A percentile compares a stretch with the other conserved stretches of the same genome.
phyloP scores from a whole-genome alignment of 2,797 vertebrate genomes.

The Chloroceryle amazona region DNA sequence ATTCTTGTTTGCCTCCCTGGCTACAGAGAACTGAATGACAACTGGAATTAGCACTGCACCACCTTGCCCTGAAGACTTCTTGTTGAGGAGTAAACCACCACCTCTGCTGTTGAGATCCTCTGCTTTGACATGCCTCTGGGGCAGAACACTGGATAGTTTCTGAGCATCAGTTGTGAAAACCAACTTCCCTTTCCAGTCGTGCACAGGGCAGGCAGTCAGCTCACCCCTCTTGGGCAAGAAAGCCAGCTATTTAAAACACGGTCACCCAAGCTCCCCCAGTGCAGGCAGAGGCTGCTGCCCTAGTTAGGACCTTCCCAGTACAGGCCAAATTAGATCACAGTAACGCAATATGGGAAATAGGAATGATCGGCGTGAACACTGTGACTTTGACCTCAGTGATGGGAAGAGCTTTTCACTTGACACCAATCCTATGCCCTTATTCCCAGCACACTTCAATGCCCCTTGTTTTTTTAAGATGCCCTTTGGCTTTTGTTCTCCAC shows the following conservation, averaged over 20 bases:
- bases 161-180: background rate
- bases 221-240: background rate
- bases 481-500: background rate
- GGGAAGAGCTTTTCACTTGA: background rate
- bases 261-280: fast-evolving
- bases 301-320: background rate
- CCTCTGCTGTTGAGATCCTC: background rate
- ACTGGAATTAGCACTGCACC: background rate
- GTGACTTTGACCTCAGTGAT: background rate
- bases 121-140: background rate
- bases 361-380: background rate
- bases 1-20: background rate
- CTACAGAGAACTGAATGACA: background rate
- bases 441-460: background rate
- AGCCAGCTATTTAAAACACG: background rate
- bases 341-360: fast-evolving
- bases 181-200: background rate
- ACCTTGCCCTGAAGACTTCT: background rate
- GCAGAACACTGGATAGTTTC: background rate
- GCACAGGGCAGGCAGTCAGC: background rate
- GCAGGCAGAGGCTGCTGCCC: background rate
- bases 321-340: background rate
- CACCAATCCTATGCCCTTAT: background rate
- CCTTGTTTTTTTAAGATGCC: background rate
- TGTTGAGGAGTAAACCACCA: background rate